Percentiles rank a stretch among this genome's conserved stretches.
phyloP scores from a whole-genome alignment of 92 coral and sea anemone genomes.

The Palythoa grandis region DNA sequence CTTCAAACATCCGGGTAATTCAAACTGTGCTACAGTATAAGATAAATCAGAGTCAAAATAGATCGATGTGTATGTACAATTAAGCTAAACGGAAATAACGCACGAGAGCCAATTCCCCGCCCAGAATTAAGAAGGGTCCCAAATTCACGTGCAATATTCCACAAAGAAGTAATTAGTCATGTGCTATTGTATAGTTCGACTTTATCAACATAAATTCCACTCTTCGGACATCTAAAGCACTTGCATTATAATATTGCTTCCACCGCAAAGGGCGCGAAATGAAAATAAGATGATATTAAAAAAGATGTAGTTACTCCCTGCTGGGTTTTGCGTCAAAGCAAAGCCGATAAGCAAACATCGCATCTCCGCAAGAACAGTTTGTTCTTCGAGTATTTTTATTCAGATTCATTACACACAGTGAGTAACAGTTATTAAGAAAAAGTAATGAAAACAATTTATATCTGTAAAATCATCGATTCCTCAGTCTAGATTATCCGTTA shows the following conservation, averaged over 20 bases:
- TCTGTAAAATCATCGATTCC: background rate
- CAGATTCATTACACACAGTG: background rate
- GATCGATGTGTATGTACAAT: background rate
- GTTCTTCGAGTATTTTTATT: background rate
- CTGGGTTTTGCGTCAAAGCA: constrained; percentile 30
- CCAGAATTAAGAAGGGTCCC: constrained; percentile 14
- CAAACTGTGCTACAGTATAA: too few species aligned
- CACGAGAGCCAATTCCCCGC: background rate
- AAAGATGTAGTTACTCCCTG: constrained; percentile 18
- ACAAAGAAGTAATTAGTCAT: background rate
- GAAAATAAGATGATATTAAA: constrained; percentile 33
- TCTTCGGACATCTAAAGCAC: constrained; percentile 5
- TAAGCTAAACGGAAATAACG: background rate
- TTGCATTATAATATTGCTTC: constrained; percentile 18
- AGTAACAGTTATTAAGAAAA: background rate
- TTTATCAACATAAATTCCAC: background rate
- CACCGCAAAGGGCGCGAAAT: constrained; percentile 17
- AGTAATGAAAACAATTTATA: background rate
- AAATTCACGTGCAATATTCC: background rate
- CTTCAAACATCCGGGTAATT: background rate
- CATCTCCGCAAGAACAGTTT: constrained; percentile 2
- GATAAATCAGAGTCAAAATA: background rate
- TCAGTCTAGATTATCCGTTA: background rate
- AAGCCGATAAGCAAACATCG: constrained; percentile 23
- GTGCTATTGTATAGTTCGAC: background rate